Conservation (phyloP, 2,888 invertebrate genomes). For the Fragum fragum region DNA sequence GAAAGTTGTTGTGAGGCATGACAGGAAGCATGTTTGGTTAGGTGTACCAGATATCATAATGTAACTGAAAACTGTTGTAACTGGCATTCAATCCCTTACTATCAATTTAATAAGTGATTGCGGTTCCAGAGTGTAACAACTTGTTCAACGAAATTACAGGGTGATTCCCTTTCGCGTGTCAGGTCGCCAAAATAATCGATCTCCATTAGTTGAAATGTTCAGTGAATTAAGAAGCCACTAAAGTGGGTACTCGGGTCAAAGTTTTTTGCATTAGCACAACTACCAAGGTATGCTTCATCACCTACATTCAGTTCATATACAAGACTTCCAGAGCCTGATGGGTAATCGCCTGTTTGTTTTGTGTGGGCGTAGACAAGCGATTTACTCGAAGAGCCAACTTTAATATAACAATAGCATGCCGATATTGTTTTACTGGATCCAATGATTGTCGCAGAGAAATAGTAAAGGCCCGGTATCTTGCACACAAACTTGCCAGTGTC, state of each 20-base stretch:
- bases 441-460: background rate
- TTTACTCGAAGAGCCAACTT: background rate
- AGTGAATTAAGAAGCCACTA: background rate
- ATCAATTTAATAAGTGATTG: no score
- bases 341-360: constrained; percentile 7
- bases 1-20: no score
- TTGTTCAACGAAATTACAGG: no score
- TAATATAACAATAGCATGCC: background rate
- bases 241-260: background rate
- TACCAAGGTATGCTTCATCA: background rate
- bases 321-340: background rate
- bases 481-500: background rate
- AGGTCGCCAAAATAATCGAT: no score
- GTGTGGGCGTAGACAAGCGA: constrained; percentile 17
- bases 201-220: no score
- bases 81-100: no score
- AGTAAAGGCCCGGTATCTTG: background rate
- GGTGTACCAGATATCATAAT: no score
- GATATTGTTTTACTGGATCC: background rate
- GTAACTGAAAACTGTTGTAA: no score
- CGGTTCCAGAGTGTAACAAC: no score
- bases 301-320: background rate
- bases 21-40: no score
- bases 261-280: background rate
- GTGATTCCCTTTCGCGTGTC: no score